phyloP scores from a whole-genome alignment of 2,797 vertebrate genomes.

The Cottoperca gobio region DNA sequence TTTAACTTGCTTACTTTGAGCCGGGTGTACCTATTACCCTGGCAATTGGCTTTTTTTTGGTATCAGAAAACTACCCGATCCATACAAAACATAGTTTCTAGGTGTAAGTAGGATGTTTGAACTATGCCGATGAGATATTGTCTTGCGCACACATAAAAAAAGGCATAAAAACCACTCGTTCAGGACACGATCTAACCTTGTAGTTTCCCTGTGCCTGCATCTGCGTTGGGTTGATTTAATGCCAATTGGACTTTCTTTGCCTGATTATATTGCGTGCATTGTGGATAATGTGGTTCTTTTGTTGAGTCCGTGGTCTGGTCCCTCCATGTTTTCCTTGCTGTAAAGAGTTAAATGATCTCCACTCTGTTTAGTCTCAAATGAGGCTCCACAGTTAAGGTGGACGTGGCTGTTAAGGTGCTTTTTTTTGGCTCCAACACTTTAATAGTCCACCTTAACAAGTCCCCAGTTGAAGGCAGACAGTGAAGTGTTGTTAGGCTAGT shows the following conservation, averaged over 20 bases:
- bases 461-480: conserved; percentile 29
- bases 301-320: conserved; percentile 25
- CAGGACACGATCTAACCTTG: background rate
- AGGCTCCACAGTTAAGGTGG: conserved; percentile 43
- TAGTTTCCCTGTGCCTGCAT: conserved; percentile 2
- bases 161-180: conserved; percentile 27
- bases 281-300: conserved; percentile 48
- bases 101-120: background rate
- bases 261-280: conserved; percentile 48
- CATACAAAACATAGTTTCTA: background rate
- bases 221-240: conserved; percentile 4
- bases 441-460: conserved; percentile 31
- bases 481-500: background rate
- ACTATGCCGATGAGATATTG: conserved; percentile 7
- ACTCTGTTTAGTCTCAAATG: conserved; percentile 20
- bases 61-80: background rate
- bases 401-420: conserved; percentile 63
- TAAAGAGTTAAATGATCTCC: conserved; percentile 26
- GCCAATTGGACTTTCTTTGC: conserved; percentile 33
- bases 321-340: conserved; percentile 21
- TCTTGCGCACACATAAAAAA: conserved; percentile 23
- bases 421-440: conserved; percentile 39
- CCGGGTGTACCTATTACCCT: background rate
- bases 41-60: background rate
- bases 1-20: background rate